These are phyloP conservation scores for Centroberyx gerrardi DNA, from an alignment of 2,797 vertebrate genomes.

Conservation along the genomic window DNA sequence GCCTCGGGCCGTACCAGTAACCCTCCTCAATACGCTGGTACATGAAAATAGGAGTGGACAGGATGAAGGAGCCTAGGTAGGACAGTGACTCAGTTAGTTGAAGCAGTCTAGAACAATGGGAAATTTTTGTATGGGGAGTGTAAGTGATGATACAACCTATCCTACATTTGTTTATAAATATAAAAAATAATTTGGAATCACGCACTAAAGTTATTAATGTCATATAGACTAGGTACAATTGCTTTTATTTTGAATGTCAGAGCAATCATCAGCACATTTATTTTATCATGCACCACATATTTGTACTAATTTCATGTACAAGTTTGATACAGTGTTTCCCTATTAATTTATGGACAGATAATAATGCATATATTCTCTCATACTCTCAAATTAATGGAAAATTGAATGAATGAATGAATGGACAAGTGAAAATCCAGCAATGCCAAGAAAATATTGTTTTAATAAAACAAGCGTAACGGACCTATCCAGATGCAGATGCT, in stretches of 20 bases:
- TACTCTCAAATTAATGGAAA: too few relatives aligned
- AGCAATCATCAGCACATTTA: too few relatives aligned
- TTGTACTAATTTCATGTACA: too few relatives aligned
- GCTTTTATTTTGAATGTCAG: too few relatives aligned
- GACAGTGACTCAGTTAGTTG: conserved; percentile 4
- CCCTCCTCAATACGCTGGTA: conserved; percentile 89
- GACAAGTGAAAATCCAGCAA: neutral
- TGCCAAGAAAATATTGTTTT: neutral
- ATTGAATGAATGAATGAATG: neutral
- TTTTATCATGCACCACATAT: too few relatives aligned
- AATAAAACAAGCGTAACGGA: conserved; percentile 37
- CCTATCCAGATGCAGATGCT: conserved; percentile 90
- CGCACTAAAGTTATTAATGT: too few relatives aligned
- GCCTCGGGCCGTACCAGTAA: conserved; percentile 89
- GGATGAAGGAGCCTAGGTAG: conserved; percentile 85
- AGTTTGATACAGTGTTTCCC: too few relatives aligned
- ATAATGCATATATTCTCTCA: too few relatives aligned
- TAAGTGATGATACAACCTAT: neutral
- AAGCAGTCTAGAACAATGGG: neutral
- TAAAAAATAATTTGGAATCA: too few relatives aligned
- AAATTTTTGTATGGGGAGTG: neutral
- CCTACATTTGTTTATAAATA: too few relatives aligned
- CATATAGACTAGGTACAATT: too few relatives aligned
- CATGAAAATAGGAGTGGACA: conserved; percentile 87
- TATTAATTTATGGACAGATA: too few relatives aligned